Evolutionary conservation across 2,797 vertebrate species (phyloP), one percentile per base, ranked within the genome.

Genomic region (Hyperoplus immaculatus): DNA sequence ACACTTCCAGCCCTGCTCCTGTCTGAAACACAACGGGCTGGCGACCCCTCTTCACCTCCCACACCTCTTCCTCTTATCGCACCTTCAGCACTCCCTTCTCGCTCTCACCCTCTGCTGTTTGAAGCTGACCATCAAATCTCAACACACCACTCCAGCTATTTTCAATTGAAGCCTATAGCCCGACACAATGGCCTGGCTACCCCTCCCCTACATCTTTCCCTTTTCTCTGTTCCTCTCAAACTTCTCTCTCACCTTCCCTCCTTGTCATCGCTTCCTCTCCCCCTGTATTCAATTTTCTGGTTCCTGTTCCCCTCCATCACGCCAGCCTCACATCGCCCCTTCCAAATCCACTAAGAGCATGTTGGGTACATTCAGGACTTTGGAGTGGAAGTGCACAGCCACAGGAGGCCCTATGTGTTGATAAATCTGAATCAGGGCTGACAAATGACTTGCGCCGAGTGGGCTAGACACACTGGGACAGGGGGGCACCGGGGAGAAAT

Each of bases 401-500:
- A 10, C 72, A 50, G 71, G 6, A 87, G 80, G 80, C 58, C 51
- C 73, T 6, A 15, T 43, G 64, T 91, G 86, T 87, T 87, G 86
- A 90, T 91, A 83, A 90, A 91, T 88, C 90, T 84, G 91, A 90
- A 92, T 89, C 81, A 86, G 81, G 86, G 82, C 86, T 92, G 93
- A 94, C 89, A 92, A 92, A 91, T 90, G 90, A 89, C 85, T 88
- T 82, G 78, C 74, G 80, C 80, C 41, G 72, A 80, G 87, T 85
- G 80, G 86, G 88, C 80, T 78, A 80, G 88, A 85, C 88, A 91
- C 85, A 81, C 65, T 75, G 80, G 84, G 84, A 89, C 59, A 72
- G 76, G 57, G 77, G 57, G 71, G 59, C 81, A 57, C 67, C 13
- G 74, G 88, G 87, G 87, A 83, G 85, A 72, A 82, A 89, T 92